A percentile compares a stretch with the other conserved stretches of the same genome.
These are phyloP conservation scores for Leucophenga montana DNA, from an alignment of 2,888 invertebrate genomes.

Conservation along the genomic window DNA sequence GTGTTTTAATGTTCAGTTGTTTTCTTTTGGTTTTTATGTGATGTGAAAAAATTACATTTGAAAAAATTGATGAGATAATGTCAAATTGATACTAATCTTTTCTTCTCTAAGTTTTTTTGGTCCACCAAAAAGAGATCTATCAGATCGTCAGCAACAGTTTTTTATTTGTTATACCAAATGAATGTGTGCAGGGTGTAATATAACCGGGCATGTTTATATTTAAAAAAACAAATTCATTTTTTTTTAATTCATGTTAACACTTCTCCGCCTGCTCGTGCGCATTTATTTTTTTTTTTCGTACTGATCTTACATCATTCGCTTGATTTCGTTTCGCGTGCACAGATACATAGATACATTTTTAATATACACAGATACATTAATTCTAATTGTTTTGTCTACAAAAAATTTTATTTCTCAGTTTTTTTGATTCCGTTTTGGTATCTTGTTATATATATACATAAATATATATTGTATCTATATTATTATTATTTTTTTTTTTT, in stretches of 20 bases:
- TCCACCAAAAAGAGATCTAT: too few relatives aligned
- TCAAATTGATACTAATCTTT: too few relatives aligned
- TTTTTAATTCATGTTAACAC: conserved; percentile 5
- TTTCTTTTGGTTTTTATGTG: too few relatives aligned
- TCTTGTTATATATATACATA: conserved; percentile 13
- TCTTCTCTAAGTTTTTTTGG: too few relatives aligned
- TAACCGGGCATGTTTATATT: too few relatives aligned
- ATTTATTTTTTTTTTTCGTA: neutral
- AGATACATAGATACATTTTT: neutral
- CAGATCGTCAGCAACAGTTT: too few relatives aligned
- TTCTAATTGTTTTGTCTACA: conserved; percentile 32
- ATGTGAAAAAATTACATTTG: too few relatives aligned
- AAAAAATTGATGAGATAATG: too few relatives aligned
- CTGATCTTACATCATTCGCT: conserved; percentile 31
- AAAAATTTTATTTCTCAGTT: conserved; percentile 46
- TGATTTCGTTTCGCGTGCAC: conserved; percentile 4
- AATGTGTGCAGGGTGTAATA: too few relatives aligned
- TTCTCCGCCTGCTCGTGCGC: neutral
- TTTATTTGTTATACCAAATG: too few relatives aligned
- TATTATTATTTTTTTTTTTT: conserved; percentile 28
- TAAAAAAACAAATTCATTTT: too few relatives aligned
- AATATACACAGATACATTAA: conserved; percentile 4
- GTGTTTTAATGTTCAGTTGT: too few relatives aligned
- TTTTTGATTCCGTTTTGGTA: conserved; percentile 11
- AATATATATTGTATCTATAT: conserved; percentile 24